Conservation (phyloP, 2,888 invertebrate genomes). For the Tridacna gigas region DNA sequence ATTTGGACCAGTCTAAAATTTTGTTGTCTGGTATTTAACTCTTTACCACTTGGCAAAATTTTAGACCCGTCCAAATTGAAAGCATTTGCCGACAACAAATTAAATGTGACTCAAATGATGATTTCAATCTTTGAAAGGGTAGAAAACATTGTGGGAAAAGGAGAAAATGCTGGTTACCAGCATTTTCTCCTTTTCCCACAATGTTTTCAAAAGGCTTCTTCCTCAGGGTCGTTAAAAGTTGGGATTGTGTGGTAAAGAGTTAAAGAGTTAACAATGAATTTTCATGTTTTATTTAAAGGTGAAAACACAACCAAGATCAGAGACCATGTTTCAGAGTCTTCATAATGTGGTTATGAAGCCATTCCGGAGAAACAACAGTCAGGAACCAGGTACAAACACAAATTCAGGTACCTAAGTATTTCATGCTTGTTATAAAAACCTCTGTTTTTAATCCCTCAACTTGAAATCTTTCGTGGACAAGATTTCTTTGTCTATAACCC, state of each 20-base stretch:
- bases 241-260: not conserved
- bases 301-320: not conserved
- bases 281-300: too few relatives aligned
- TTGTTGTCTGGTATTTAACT: too few relatives aligned
- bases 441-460: not conserved
- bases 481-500: not conserved
- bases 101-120: too few relatives aligned
- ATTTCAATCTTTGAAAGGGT: too few relatives aligned
- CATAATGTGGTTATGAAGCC: constrained; percentile 4
- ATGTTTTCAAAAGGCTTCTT: not conserved
- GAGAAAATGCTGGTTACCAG: not conserved
- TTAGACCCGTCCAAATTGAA: too few relatives aligned
- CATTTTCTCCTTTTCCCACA: constrained; percentile 3
- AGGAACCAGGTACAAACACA: not conserved
- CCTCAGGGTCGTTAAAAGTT: not conserved
- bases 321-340: constrained; percentile 9
- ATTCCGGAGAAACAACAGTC: not conserved
- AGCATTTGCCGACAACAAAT: too few relatives aligned
- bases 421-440: not conserved
- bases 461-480: too few relatives aligned
- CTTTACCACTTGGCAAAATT: too few relatives aligned
- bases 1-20: too few relatives aligned
- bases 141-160: not conserved
- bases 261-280: not conserved
- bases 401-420: not conserved